Evolutionary conservation across 2,797 vertebrate genomes (phyloP).

Genomic region (Pyrrhura leucotis): DNA sequence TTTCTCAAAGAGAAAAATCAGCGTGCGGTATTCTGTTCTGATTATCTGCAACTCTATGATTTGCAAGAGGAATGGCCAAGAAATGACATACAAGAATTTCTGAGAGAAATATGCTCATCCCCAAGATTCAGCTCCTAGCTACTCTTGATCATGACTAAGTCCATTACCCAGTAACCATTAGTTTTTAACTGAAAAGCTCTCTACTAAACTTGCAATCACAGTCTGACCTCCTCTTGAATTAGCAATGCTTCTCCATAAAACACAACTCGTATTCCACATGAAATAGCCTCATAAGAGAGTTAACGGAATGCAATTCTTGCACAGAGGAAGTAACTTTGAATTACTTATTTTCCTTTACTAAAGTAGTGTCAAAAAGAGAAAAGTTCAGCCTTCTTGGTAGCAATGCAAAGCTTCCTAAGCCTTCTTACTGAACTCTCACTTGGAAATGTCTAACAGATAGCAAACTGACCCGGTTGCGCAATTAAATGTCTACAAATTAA

Average conservation of each 20-base stretch:
- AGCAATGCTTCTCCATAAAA: neutral
- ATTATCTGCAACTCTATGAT: neutral
- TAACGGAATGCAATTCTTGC: neutral
- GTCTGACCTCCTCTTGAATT: neutral
- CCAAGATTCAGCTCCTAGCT: neutral
- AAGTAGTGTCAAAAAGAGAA: neutral
- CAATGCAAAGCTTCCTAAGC: neutral
- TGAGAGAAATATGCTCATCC: neutral
- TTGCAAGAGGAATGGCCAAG: neutral
- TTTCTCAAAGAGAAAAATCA: neutral
- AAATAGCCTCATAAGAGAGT: neutral
- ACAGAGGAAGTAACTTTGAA: neutral
- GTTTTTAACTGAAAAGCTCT: neutral
- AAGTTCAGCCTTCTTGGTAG: neutral
- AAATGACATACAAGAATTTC: neutral
- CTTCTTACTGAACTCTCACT: neutral
- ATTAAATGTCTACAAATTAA: conserved; percentile 5
- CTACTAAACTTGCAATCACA: neutral
- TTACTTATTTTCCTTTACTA: neutral
- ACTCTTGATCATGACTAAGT: fast-evolving
- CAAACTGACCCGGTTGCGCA: neutral
- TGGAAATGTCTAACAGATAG: neutral
- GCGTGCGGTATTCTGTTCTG: fast-evolving
- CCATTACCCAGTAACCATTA: neutral
- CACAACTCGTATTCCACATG: neutral